Evolutionary conservation across 37 sponge, comb jelly and placozoan genomes (phyloP).

Genomic region (Chondrilla cf. caribensis): DNA sequence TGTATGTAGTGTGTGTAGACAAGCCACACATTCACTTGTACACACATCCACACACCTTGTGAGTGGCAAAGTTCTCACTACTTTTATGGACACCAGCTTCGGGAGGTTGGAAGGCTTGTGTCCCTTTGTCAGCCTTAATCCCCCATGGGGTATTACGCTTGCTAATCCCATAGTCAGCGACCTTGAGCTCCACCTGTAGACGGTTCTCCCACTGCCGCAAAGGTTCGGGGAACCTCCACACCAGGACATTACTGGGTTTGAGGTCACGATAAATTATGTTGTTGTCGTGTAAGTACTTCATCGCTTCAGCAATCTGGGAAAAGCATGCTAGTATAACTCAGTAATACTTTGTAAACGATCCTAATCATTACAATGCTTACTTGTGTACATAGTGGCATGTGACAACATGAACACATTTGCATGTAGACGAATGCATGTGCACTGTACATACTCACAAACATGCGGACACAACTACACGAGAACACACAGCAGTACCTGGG

Average conservation of each 20-base stretch:
- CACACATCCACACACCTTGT: conserved; percentile 30
- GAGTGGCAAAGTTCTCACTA: conserved; percentile 25
- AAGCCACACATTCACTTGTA: no score
- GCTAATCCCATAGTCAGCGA: conserved; percentile 89
- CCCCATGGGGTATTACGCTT: conserved; percentile 62
- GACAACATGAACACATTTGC: no score
- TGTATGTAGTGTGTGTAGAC: not conserved
- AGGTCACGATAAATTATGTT: conserved; percentile 84
- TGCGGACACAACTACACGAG: no score
- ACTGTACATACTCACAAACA: no score
- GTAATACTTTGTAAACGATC: no score
- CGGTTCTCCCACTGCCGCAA: conserved; percentile 35
- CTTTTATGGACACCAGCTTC: conserved; percentile 34
- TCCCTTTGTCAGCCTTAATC: conserved; percentile 60
- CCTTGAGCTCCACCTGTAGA: conserved; percentile 44
- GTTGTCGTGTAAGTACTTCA: conserved; percentile 66
- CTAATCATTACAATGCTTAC: no score
- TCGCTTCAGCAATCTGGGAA: conserved; percentile 66
- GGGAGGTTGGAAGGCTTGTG: conserved; percentile 73
- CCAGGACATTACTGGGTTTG: conserved; percentile 76
- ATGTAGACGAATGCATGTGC: no score
- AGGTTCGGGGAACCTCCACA: conserved; percentile 67
- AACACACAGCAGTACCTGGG: conserved; percentile 63
- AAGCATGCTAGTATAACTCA: no score
- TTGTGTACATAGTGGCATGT: no score